Base-by-base conservation (phyloP, 2,113 vertebrate genomes). In the Corythaixoides concolor region DNA sequence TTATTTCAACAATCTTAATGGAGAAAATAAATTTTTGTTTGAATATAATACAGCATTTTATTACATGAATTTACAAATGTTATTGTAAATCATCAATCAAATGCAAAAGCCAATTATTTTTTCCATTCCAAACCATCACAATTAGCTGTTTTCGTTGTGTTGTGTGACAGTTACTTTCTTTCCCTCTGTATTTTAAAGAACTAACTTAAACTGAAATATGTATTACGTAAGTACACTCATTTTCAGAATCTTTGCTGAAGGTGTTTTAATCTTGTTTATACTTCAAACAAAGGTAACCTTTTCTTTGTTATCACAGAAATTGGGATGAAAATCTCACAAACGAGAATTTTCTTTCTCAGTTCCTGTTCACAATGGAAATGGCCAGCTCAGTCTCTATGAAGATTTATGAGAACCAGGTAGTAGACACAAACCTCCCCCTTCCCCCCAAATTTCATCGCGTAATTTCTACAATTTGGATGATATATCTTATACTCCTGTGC, bases 31-130 rank as follows among this genome's bases (percentile, higher is more conserved):
- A 68, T 88, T 63, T 94, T 68, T 94, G 6, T 91, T 82, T 84
- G 45, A 96, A 93, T 90, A 93, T 92, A 93, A 95, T 89, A 93
- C 91, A 96, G 47, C 21, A 75, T 95, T 96, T 96, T 96, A 96
- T 82, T 96, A 80, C 69, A 93, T 85, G 84, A 86, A 91, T 93
- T 96, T 93, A 95, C 92, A 97, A 95, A 94, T 95, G 93, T 94
- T 96, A 85, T 96, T 95, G 86, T 96, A 95, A 96, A 93, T 95
- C 87, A 94, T 90, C 88, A 85, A 75, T 88, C 72, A 95, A 95
- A 89, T 90, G 87, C 92, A 95, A 95, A 84, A 93, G 77, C 84
- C 64, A 85, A 78, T 55, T 88, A 72, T 72, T 69, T 94, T 80
- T 87, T 55, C 82, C 78, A 93, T 92, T 96, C 73, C 76, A 96